Evolutionary conservation across 2,797 vertebrate genomes (phyloP).

Genomic region (Gastrophryne carolinensis): DNA sequence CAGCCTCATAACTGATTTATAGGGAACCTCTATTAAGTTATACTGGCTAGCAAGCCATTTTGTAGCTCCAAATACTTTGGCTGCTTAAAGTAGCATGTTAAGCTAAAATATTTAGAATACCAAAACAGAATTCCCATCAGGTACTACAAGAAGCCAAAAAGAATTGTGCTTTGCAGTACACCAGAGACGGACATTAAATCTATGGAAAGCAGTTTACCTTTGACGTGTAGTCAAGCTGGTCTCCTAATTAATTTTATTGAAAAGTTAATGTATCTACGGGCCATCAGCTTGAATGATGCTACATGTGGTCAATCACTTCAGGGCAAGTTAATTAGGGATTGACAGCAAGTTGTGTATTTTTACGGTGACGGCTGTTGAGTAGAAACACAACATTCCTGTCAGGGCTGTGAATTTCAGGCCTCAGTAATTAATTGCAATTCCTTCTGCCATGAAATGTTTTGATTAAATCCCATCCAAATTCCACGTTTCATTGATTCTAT

Average conservation of each 20-base stretch:
- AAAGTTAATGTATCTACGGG: constrained; percentile 31
- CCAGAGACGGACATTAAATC: constrained; percentile 33
- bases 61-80: constrained; percentile 9
- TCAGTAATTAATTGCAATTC: constrained; percentile 52
- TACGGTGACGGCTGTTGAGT: not conserved
- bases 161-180: constrained; percentile 38
- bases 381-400: constrained; percentile 7
- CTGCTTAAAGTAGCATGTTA: constrained; percentile 14
- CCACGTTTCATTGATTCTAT: not conserved
- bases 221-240: constrained; percentile 5
- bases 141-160: constrained; percentile 13
- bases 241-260: constrained; percentile 40
- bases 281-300: constrained; percentile 12
- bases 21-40: constrained; percentile 32
- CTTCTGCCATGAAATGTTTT: constrained; percentile 8
- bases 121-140: constrained; percentile 41
- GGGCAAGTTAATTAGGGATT: constrained; percentile 31
- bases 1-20: constrained; percentile 23
- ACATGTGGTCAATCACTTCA: constrained; percentile 8
- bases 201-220: constrained; percentile 31
- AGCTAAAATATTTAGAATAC: constrained; percentile 50
- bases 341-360: constrained; percentile 24
- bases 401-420: constrained; percentile 23
- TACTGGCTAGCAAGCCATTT: constrained; percentile 26
- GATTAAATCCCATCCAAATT: not conserved